phyloP scores from a whole-genome alignment of 1,140 invertebrate genomes.

The Zaprionus africanus region DNA sequence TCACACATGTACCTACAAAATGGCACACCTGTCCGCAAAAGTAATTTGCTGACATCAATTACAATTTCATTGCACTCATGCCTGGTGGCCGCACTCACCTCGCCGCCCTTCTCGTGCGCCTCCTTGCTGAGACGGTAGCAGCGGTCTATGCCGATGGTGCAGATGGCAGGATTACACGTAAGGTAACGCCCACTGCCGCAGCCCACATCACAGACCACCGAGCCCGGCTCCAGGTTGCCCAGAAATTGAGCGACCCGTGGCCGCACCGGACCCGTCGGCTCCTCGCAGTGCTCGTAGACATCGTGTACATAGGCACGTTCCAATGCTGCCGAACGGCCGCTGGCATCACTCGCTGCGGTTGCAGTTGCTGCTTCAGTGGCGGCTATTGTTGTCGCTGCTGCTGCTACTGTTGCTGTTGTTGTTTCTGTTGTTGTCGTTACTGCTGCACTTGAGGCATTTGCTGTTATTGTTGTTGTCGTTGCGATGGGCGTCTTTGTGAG shows the following conservation, averaged over 20 bases:
- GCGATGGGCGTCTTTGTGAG: too few relatives aligned
- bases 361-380: slow-evolving; percentile 12
- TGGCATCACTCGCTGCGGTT: slow-evolving; percentile 70
- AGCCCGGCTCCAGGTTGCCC: slow-evolving; percentile 93
- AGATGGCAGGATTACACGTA: slow-evolving; percentile 91
- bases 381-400: slow-evolving; percentile 23
- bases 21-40: slow-evolving; percentile 1
- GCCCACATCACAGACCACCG: slow-evolving; percentile 96
- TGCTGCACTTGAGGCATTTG: slow-evolving; percentile 12
- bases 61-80: slow-evolving; percentile 25
- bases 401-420: slow-evolving; percentile 44
- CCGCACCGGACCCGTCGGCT: slow-evolving; percentile 90
- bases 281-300: slow-evolving; percentile 94
- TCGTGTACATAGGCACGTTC: slow-evolving; percentile 98
- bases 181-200: slow-evolving; percentile 98
- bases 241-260: slow-evolving; percentile 95
- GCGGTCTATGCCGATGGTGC: slow-evolving; percentile 94
- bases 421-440: slow-evolving; percentile 27
- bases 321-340: slow-evolving; percentile 89
- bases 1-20: neutral
- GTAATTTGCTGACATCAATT: slow-evolving; percentile 59
- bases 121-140: slow-evolving; percentile 92
- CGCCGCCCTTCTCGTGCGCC: slow-evolving; percentile 91
- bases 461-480: neutral
- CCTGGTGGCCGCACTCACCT: slow-evolving; percentile 87